These are phyloP conservation scores for Fukomys damarensis DNA, from an alignment of 2,113 vertebrate species.

Conservation along the genomic window DNA sequence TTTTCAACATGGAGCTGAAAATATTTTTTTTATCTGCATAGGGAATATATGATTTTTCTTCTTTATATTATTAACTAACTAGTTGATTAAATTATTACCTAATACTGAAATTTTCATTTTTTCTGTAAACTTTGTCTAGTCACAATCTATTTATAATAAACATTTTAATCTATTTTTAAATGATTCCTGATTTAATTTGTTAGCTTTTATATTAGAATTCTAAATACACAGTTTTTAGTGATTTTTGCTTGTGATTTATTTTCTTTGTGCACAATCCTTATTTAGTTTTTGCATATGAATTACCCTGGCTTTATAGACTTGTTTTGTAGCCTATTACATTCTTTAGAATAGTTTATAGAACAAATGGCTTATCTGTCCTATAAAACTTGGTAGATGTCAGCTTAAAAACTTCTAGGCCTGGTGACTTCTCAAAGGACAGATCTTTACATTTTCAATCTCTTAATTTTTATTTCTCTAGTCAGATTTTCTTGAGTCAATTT, in stretches of 20 bases:
- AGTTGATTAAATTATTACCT: neutral
- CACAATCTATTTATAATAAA: neutral
- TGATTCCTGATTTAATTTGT: neutral
- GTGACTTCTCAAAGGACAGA: neutral
- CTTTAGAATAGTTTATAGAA: neutral
- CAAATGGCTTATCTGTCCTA: neutral
- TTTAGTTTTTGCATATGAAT: neutral
- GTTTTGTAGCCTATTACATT: neutral
- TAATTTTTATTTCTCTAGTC: neutral
- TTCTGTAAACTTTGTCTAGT: neutral
- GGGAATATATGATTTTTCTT: neutral
- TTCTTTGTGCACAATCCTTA: neutral
- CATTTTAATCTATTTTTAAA: neutral
- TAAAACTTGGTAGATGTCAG: neutral
- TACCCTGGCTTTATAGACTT: neutral
- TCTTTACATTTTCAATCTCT: slow-evolving; percentile 33
- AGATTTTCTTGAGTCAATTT: slow-evolving; percentile 4
- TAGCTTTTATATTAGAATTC: neutral
- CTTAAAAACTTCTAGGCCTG: neutral
- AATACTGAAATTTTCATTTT: slow-evolving; percentile 12
- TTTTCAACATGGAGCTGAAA: slow-evolving; percentile 1
- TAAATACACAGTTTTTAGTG: neutral
- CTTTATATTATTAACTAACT: slow-evolving; percentile 12
- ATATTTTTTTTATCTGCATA: neutral
- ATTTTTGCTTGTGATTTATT: neutral